Evolutionary conservation across 2,113 vertebrate genomes (phyloP), one percentile per base, ranked within the genome.

Genomic region (Paramisgurnus dabryanus): DNA sequence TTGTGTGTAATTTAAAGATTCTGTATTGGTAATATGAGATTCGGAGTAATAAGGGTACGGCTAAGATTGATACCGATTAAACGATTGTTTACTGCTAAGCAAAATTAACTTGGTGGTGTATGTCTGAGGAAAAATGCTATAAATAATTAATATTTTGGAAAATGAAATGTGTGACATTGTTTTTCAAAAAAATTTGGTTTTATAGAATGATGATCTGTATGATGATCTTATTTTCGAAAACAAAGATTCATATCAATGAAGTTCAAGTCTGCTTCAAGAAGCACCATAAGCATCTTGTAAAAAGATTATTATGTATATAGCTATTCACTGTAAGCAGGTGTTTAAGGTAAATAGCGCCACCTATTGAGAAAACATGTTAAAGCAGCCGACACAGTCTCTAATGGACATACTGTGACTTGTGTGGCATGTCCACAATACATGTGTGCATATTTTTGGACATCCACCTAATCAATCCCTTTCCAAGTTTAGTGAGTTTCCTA

Each of bases 41-140:
- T 81, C 66, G 61, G 22, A 22, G 22, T 41, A 71, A 69, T 79
- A 57, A 68, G 53, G 77, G 65, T 73, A 61, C 81, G 47, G 45
- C 81, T 72, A 83, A 85, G 82, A 73, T 47, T 80, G 60, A 27
- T n/a, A n/a, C n/a, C n/a, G n/a, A n/a, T n/a, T n/a, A 66, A 71
- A 40, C 9, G 7, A 55, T 40, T 71, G 9, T 70, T 50, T 17
- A 49, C 58, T 63, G 43, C 43, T 57, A 7, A 1, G 5, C 53
- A 5, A 71, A 40, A 7, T 11, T 0, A 58, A 27, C 6, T 45
- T 60, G 12, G 9, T 7, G 43, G 10, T 55, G 4, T 55, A 49
- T 40, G 27, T 39, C 60, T 15, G 12, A 50, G 17, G 55, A 58
- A 7, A 58, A 58, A 47, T 6, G 11, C 50, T 15, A 53, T 15